phyloP scores from a whole-genome alignment of 2,888 invertebrate genomes.

The Steinernema scapterisci region DNA sequence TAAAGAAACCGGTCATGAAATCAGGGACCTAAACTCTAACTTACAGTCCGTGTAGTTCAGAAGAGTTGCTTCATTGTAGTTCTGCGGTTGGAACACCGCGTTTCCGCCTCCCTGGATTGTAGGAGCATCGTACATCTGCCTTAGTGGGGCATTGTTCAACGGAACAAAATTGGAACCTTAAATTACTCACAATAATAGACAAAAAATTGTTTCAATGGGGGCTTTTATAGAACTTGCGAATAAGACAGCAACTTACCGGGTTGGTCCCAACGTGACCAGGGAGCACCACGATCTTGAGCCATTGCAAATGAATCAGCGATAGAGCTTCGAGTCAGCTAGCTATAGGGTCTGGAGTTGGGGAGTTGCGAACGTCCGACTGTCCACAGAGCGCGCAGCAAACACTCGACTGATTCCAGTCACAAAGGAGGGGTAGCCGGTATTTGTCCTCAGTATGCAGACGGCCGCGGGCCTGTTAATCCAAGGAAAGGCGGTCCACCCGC shows the following conservation, averaged over 20 bases:
- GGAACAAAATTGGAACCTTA: slow-evolving; percentile 10
- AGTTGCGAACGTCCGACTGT: slow-evolving; percentile 2
- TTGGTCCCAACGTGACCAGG: slow-evolving; percentile 41
- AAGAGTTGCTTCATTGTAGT: not conserved
- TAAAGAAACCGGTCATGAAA: slow-evolving; percentile 3
- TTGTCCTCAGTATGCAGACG: slow-evolving; percentile 12
- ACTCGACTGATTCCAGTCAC: slow-evolving; percentile 27
- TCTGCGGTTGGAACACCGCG: slow-evolving; percentile 23
- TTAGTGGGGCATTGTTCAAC: slow-evolving; percentile 1
- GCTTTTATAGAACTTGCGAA: not conserved
- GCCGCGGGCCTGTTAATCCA: not conserved
- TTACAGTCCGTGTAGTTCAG: not conserved
- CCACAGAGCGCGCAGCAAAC: slow-evolving; percentile 17
- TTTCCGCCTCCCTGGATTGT: not conserved
- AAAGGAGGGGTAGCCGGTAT: not conserved
- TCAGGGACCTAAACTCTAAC: not conserved
- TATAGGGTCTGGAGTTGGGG: not conserved
- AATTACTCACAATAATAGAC: slow-evolving; percentile 1
- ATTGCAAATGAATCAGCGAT: slow-evolving; percentile 5
- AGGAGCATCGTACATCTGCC: slow-evolving; percentile 26
- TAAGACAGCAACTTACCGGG: slow-evolving; percentile 1
- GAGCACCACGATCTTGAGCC: slow-evolving; percentile 39
- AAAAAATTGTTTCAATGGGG: too few species aligned
- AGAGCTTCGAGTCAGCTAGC: too few species aligned
- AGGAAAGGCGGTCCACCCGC: not conserved